These are phyloP conservation scores for Mesorhabditis spiculigera DNA, from an alignment of 2,888 invertebrate genomes.

Conservation along the genomic window DNA sequence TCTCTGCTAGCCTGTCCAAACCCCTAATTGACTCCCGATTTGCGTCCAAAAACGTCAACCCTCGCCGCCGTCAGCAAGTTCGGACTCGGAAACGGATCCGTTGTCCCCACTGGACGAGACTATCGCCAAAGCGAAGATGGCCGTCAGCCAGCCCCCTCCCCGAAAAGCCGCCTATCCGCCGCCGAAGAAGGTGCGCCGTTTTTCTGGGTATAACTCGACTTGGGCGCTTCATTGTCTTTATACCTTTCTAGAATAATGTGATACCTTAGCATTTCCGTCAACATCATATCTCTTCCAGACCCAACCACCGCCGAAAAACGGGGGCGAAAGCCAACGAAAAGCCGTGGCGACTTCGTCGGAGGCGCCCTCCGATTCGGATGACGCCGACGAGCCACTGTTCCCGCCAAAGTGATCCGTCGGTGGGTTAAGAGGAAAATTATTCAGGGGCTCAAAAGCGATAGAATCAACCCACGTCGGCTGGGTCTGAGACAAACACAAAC, in stretches of 20 bases:
- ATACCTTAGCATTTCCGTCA: too few species aligned
- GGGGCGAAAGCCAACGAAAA: not conserved
- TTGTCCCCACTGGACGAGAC: not conserved
- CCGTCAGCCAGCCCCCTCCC: not conserved
- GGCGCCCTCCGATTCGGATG: not conserved
- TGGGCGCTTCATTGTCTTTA: too few species aligned
- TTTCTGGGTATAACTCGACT: too few species aligned
- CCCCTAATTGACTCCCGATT: not conserved
- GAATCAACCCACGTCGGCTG: too few species aligned
- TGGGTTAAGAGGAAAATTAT: not conserved
- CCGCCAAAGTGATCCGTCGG: not conserved
- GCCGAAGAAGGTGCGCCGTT: not conserved
- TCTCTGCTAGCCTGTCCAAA: not conserved
- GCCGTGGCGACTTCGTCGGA: constrained; percentile 7
- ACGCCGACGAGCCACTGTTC: not conserved
- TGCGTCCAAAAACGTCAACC: too few species aligned
- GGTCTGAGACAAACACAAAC: too few species aligned
- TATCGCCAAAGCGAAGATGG: not conserved
- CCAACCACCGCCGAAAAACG: not conserved
- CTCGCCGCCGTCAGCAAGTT: not conserved
- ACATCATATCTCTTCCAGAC: not conserved
- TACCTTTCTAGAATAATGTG: too few species aligned
- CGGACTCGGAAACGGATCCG: not conserved
- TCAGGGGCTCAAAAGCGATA: not conserved
- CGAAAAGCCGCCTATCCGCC: not conserved